These are phyloP conservation scores for Cactoblastis cactorum DNA, from an alignment of 2,888 invertebrate species.

Conservation along the genomic window DNA sequence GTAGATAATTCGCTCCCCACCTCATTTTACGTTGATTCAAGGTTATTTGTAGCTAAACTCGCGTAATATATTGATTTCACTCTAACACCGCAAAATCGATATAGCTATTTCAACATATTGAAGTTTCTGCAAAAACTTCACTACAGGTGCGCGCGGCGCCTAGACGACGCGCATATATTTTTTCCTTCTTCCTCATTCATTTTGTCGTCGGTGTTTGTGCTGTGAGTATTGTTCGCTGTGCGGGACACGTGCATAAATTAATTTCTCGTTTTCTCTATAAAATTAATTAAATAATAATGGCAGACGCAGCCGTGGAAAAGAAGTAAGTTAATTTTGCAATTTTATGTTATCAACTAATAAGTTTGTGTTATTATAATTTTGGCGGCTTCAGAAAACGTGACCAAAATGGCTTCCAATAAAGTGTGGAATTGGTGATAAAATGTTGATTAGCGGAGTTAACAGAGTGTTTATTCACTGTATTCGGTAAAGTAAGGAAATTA, in stretches of 20 bases:
- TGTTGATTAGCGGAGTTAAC: constrained; percentile 26
- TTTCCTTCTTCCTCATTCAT: constrained; percentile 70
- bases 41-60: constrained; percentile 48
- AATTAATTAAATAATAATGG: constrained; percentile 74
- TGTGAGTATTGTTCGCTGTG: constrained; percentile 68
- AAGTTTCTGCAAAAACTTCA: constrained; percentile 56
- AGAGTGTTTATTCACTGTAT: constrained; percentile 15
- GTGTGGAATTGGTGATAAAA: constrained; percentile 43
- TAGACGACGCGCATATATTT: constrained; percentile 59
- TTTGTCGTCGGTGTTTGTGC: constrained; percentile 73
- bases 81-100: constrained; percentile 27
- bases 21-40: constrained; percentile 50
- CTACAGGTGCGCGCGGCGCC: constrained; percentile 46
- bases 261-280: constrained; percentile 38
- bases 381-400: constrained; percentile 70
- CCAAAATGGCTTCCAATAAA: constrained; percentile 79
- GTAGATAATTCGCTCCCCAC: constrained; percentile 49
- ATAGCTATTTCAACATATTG: constrained; percentile 37
- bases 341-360: constrained; percentile 31
- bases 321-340: constrained; percentile 77
- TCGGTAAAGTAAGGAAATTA: constrained; percentile 3
- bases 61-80: constrained; percentile 38
- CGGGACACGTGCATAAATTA: constrained; percentile 64
- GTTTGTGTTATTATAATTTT: constrained; percentile 47
- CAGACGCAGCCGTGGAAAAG: constrained; percentile 83